phyloP scores from a whole-genome alignment of 2,113 vertebrate genomes.

The Nicator chloris region DNA sequence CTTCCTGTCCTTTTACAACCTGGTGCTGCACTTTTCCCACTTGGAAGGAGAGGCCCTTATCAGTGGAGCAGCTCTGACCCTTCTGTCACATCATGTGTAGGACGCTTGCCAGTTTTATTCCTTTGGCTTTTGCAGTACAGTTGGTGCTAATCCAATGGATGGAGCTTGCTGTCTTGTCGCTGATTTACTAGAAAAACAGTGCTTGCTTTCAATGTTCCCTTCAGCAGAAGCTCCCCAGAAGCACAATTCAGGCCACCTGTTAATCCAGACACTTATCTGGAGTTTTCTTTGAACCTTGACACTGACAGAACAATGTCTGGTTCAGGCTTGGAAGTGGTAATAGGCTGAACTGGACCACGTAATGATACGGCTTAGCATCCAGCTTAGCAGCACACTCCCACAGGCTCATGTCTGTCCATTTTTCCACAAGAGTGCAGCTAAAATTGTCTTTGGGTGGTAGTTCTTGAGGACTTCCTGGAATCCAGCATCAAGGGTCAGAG shows the following conservation, averaged over 20 bases:
- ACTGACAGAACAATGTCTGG: background rate
- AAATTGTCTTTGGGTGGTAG: background rate
- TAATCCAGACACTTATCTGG: background rate
- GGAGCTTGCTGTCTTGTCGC: background rate
- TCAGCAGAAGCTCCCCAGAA: background rate
- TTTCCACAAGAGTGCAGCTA: background rate
- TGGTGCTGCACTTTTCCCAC: background rate
- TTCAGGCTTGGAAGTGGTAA: background rate
- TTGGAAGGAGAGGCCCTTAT: background rate
- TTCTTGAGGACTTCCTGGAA: background rate
- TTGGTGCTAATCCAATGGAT: background rate
- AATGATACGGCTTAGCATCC: background rate
- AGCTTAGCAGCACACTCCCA: background rate
- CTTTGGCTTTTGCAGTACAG: background rate
- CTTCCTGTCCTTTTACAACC: background rate
- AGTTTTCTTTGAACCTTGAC: background rate
- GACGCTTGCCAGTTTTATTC: background rate
- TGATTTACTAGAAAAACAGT: background rate
- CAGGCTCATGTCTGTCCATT: background rate
- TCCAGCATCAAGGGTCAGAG: background rate
- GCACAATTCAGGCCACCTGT: background rate
- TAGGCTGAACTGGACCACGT: background rate
- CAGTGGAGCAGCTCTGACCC: background rate
- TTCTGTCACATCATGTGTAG: background rate
- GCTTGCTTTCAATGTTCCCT: background rate